Percentiles rank a stretch among this genome's conserved stretches.
Conservation (phyloP, 1,140 invertebrate genomes). For the Phymorhynchus buccinoides region DNA sequence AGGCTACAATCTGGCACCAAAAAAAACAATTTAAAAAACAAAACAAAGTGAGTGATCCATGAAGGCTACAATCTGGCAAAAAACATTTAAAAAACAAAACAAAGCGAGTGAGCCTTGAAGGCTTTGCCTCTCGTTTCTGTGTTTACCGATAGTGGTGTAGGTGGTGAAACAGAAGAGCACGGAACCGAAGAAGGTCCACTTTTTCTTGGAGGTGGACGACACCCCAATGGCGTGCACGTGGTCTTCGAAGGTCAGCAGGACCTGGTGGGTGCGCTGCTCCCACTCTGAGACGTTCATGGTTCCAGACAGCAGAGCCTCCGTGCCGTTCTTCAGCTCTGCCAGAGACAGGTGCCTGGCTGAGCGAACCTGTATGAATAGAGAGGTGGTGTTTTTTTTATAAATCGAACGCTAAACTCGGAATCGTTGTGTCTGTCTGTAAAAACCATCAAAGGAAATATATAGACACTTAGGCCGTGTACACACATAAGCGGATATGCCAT, state of each 20-base stretch:
- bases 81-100: too few relatives aligned
- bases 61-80: too few relatives aligned
- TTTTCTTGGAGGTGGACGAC: conserved; percentile 28
- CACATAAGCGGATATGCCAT: too few relatives aligned
- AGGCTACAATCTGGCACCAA: too few relatives aligned
- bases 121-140: too few relatives aligned
- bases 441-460: background rate
- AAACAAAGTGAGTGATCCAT: too few relatives aligned
- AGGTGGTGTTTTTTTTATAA: too few relatives aligned
- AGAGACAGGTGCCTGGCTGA: background rate
- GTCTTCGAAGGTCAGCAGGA: conserved; percentile 19
- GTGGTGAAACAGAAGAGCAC: conserved; percentile 52
- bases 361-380: background rate
- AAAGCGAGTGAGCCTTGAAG: too few relatives aligned
- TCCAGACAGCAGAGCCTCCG: background rate
- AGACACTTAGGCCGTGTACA: background rate
- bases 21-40: too few relatives aligned
- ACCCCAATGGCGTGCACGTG: conserved; percentile 18
- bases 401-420: background rate
- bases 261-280: background rate
- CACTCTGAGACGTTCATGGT: conserved; percentile 12
- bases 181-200: conserved; percentile 48
- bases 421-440: background rate
- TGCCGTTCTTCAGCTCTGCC: conserved; percentile 24
- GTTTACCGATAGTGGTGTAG: conserved; percentile 55